These are phyloP conservation scores for Dasypolia templi DNA, from an alignment of 2,888 invertebrate genomes.

Conservation along the genomic window DNA sequence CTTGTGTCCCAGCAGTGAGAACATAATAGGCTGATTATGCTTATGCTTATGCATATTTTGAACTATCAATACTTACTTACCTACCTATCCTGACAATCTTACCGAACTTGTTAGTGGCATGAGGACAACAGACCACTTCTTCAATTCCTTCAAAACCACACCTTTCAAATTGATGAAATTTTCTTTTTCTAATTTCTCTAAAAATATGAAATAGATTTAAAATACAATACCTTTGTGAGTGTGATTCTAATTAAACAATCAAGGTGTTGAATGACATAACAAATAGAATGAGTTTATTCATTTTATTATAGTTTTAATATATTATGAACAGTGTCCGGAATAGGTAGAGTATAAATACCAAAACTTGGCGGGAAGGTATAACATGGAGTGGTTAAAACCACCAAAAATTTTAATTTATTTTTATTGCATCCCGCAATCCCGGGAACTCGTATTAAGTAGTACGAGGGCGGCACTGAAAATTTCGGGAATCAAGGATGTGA, in stretches of 20 bases:
- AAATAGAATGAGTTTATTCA: not conserved
- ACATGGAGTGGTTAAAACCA: too few species aligned
- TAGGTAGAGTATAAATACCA: too few species aligned
- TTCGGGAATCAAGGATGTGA: too few species aligned
- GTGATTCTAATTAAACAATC: not conserved
- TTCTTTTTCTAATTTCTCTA: slow-evolving; percentile 75
- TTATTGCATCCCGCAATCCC: too few species aligned
- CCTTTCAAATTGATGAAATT: slow-evolving; percentile 76
- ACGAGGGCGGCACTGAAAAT: too few species aligned
- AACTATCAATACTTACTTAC: not conserved
- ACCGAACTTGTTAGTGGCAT: slow-evolving; percentile 73
- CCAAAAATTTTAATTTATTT: too few species aligned
- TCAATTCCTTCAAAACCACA: slow-evolving; percentile 83
- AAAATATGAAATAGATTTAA: slow-evolving; percentile 9
- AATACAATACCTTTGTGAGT: not conserved
- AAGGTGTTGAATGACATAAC: not conserved
- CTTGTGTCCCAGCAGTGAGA: too few species aligned
- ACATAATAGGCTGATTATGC: too few species aligned
- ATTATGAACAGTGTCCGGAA: too few species aligned
- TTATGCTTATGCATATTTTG: too few species aligned
- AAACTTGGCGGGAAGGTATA: too few species aligned
- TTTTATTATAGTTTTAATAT: not conserved
- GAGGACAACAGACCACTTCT: slow-evolving; percentile 89
- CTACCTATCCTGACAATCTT: slow-evolving; percentile 46
- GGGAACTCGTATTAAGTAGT: too few species aligned